Base-by-base conservation (phyloP, 2,888 invertebrate species). In the Eugnorisma glareosa region DNA sequence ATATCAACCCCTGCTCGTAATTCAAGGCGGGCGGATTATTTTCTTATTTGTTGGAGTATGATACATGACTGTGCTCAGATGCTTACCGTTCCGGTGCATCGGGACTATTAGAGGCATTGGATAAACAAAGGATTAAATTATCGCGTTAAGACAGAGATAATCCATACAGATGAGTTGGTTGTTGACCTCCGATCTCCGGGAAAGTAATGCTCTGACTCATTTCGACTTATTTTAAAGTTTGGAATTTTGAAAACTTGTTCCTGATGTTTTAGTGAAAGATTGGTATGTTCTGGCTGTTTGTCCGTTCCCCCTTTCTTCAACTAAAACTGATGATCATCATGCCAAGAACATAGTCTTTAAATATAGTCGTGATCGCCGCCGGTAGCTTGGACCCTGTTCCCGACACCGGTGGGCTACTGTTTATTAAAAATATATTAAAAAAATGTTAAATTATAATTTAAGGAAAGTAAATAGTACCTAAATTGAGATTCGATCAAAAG, bases 81-180 rank as follows among this genome's bases (percentile, higher is more conserved):
- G 94, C 93, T 90, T 90, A 86, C 87, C 88, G 94, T 92, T 93
- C 92, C 93, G 93, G 92, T 93, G 93, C 94, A 93, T 86, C 92
- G 91, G 89, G 93, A 94, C 95, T 95, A 95, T 96, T 95, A 96
- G 94, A 94, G 92, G 94, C 95, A 92, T 94, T 95, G 95, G 93
- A 95, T 96, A 96, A 96, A 96, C 96, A 96, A 94, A 94, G 94
- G 96, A 96, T 96, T 95, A 96, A 95, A 95, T 95, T 94, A 95
- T 95, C 94, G 94, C 93, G 93, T 94, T 94, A 95, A 95, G 94
- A 94, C 94, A 87, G 94, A 93, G 95, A 94, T 96, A 95, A 96
- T 95, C 96, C 95, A 92, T 93, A 93, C 95, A 95, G 94, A 95
- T 95, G 95, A 94, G 94, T 89, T 95, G 95, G 95, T 95, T 95